Conservation (phyloP, 2,113 vertebrate species). For the Todiramphus saurophagus region DNA sequence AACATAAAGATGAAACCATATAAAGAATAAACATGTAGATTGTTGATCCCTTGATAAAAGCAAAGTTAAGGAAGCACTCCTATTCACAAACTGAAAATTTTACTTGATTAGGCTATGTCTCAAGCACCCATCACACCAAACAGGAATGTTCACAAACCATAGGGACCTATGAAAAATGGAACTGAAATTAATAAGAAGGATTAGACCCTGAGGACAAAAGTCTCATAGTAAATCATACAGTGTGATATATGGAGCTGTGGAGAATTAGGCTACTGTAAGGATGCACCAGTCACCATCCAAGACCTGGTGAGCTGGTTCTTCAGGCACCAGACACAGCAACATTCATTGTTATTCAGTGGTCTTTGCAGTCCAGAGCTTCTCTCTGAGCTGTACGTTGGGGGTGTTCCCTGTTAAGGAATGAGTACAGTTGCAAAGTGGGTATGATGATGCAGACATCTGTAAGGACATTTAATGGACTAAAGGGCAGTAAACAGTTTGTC, state of each 20-base stretch:
- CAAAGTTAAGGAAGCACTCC: neutral
- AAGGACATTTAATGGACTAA: neutral
- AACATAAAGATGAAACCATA: neutral
- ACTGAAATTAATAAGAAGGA: neutral
- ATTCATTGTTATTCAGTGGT: neutral
- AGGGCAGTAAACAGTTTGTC: neutral
- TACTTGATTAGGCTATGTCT: neutral
- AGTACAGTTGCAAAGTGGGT: neutral
- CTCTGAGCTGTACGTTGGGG: neutral
- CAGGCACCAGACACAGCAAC: neutral
- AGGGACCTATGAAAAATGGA: neutral
- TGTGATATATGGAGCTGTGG: neutral
- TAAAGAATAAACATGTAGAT: neutral
- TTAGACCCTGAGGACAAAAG: neutral
- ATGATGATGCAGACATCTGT: neutral
- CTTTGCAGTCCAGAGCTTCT: neutral
- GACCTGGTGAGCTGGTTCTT: neutral
- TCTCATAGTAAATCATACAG: neutral
- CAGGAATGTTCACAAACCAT: neutral
- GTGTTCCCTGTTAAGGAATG: neutral
- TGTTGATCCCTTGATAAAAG: neutral
- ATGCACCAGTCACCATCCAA: neutral
- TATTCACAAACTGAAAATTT: neutral
- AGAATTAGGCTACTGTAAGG: neutral
- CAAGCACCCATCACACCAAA: neutral